A percentile compares a stretch with the other conserved stretches of the same genome.
Conservation (phyloP, 2,888 invertebrate genomes). For the Callyntrura guangdongensis region DNA sequence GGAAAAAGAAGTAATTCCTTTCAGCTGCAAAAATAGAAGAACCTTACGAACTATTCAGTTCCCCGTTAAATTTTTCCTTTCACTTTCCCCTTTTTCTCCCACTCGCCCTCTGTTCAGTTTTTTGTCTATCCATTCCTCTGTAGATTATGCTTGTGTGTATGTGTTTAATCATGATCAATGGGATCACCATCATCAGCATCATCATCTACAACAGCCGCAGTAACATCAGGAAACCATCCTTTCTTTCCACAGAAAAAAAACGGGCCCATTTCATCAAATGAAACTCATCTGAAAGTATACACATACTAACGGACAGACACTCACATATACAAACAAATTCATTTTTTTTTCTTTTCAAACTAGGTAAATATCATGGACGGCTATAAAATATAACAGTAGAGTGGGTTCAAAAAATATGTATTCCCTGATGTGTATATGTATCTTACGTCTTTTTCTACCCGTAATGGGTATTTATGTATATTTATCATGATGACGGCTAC, state of each 20-base stretch:
- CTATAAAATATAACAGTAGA: no score
- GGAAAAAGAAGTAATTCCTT: slow-evolving; percentile 47
- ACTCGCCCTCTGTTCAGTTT: not conserved
- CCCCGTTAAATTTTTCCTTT: slow-evolving; percentile 5
- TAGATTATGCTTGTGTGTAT: not conserved
- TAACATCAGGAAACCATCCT: slow-evolving; percentile 12
- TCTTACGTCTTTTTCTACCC: not conserved
- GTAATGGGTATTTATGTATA: not conserved
- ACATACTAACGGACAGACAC: no score
- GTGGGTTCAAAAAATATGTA: no score
- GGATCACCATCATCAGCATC: slow-evolving; percentile 12
- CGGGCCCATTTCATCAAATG: slow-evolving; percentile 57
- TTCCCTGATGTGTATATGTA: not conserved
- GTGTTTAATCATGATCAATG: not conserved
- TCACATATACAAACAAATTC: no score
- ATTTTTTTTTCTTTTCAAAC: slow-evolving; percentile 26
- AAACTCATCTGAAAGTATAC: slow-evolving; percentile 51
- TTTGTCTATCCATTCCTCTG: not conserved
- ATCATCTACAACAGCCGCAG: not conserved
- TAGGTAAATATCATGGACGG: not conserved
- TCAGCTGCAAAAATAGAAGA: slow-evolving; percentile 50
- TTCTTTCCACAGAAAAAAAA: not conserved
- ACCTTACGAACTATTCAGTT: slow-evolving; percentile 34
- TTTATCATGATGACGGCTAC: slow-evolving; percentile 46
- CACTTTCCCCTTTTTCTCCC: not conserved